Conservation (phyloP, 2,888 invertebrate genomes). For the Itoplectis maculator region DNA sequence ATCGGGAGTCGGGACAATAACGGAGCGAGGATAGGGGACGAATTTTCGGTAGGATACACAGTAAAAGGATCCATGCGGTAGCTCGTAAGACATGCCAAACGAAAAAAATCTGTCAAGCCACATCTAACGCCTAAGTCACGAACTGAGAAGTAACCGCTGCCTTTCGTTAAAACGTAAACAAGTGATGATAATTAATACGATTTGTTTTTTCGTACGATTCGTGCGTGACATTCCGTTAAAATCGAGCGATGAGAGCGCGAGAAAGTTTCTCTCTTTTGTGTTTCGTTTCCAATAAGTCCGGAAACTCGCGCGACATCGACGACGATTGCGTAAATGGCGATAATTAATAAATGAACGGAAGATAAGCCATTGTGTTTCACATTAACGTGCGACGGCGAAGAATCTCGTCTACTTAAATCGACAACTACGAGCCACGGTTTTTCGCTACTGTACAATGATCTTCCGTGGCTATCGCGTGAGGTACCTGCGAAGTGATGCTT, state of each 20-base stretch:
- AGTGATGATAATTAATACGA: slow-evolving; percentile 20
- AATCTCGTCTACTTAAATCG: slow-evolving; percentile 53
- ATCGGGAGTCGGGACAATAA: slow-evolving; percentile 26
- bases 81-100: slow-evolving; percentile 74
- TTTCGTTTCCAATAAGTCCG: background rate
- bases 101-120: slow-evolving; percentile 66
- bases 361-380: slow-evolving; percentile 39
- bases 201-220: slow-evolving; percentile 18
- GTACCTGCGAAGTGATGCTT: slow-evolving; percentile 82
- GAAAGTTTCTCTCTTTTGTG: background rate
- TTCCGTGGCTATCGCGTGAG: slow-evolving; percentile 29
- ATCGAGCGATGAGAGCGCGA: slow-evolving; percentile 30
- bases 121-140: slow-evolving; percentile 60
- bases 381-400: slow-evolving; percentile 66
- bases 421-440: slow-evolving; percentile 52
- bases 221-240: slow-evolving; percentile 38
- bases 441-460: slow-evolving; percentile 49
- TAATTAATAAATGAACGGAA: slow-evolving; percentile 32
- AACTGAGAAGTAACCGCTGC: slow-evolving; percentile 82
- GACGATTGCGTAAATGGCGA: slow-evolving; percentile 22
- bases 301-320: slow-evolving; percentile 22
- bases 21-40: slow-evolving; percentile 11
- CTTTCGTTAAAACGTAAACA: slow-evolving; percentile 54
- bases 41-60: background rate
- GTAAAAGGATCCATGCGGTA: slow-evolving; percentile 72